Evolutionary conservation across 2,797 vertebrate species (phyloP).

Genomic region (Sebastiscus tertius): DNA sequence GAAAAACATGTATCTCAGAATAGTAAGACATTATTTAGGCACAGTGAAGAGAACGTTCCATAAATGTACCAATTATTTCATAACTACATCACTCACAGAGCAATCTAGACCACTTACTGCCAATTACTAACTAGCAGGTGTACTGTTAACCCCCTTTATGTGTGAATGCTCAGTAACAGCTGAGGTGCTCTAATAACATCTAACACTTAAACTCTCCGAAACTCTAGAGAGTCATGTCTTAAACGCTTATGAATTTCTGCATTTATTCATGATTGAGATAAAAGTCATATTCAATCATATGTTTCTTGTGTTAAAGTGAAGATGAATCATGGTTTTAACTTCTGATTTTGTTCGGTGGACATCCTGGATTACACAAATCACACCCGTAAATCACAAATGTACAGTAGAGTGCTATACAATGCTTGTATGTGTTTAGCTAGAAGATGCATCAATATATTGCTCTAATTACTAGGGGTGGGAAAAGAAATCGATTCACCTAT

Average conservation of each 20-base stretch:
- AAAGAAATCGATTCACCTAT: no score
- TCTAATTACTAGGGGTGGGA: no score
- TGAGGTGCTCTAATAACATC: neutral
- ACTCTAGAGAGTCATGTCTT: neutral
- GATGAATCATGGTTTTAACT: neutral
- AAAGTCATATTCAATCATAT: neutral
- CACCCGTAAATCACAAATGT: neutral
- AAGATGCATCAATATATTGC: neutral
- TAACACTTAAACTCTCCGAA: neutral
- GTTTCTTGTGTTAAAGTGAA: neutral
- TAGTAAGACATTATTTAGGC: neutral
- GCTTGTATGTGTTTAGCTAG: neutral
- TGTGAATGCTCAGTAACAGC: neutral
- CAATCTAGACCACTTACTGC: neutral
- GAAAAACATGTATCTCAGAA: neutral
- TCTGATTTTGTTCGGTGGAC: neutral
- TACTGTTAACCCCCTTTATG: neutral
- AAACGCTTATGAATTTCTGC: neutral
- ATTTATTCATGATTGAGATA: neutral
- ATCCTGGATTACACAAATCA: neutral
- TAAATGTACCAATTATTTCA: constrained; percentile 3
- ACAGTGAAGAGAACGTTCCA: neutral
- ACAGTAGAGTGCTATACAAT: neutral
- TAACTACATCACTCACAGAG: neutral
- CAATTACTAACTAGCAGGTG: neutral